A percentile compares a stretch with the other conserved stretches of the same genome.
phyloP scores from a whole-genome alignment of 1,140 invertebrate species.

The Mercenaria mercenaria region DNA sequence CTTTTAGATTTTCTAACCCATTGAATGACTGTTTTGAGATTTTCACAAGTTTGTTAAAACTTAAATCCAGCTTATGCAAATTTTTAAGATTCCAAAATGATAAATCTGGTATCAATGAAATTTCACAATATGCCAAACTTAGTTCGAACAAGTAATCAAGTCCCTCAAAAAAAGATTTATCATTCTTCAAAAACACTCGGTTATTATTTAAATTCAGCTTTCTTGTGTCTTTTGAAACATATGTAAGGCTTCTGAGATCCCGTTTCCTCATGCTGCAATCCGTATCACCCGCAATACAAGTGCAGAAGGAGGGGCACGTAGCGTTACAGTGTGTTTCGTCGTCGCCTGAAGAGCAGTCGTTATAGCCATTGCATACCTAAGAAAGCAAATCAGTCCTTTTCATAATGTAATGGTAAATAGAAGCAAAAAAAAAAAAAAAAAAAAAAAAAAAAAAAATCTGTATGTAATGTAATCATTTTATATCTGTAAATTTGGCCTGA shows the following conservation, averaged over 20 bases:
- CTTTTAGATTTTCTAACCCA: constrained; percentile 31
- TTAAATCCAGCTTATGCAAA: constrained; percentile 52
- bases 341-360: constrained; percentile 20
- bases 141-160: constrained; percentile 10
- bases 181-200: not conserved
- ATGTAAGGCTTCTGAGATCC: not conserved
- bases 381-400: too few relatives aligned
- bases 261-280: not conserved
- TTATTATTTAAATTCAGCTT: not conserved
- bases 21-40: constrained; percentile 31
- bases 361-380: not conserved
- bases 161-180: not conserved
- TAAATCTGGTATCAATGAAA: not conserved
- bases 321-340: constrained; percentile 15
- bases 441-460: too few relatives aligned
- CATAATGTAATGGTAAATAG: too few relatives aligned
- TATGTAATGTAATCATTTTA: too few relatives aligned
- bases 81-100: not conserved
- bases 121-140: not conserved
- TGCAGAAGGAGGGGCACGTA: not conserved
- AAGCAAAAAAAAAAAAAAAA: too few relatives aligned
- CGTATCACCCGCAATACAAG: not conserved
- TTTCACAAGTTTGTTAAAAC: constrained; percentile 36
- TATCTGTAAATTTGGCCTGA: too few relatives aligned
- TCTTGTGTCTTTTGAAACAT: not conserved